Evolutionary conservation across 1,140 invertebrate genomes (phyloP), one percentile per base, ranked within the genome.

Genomic region (Lanistes nyassanus): DNA sequence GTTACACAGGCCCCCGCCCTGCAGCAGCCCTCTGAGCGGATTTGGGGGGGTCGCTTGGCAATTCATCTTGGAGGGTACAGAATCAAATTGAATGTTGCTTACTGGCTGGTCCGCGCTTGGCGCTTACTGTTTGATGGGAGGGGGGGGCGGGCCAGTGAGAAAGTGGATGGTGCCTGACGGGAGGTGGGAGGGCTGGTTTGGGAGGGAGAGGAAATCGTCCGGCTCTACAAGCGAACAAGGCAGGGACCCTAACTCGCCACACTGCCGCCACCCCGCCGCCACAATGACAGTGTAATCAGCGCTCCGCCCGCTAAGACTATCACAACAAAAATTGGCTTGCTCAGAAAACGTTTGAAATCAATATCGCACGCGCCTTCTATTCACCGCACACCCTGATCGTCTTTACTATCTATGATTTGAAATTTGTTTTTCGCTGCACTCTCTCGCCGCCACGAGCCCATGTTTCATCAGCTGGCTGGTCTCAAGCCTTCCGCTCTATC

Each of bases 361-460:
- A 60, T 60, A 60, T 26, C 23, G 29, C 11, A 7, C 56, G 29
- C 29, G 29, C 56, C 23, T n/a, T 31, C 56, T 23, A n/a, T 31
- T 60, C 56, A 60, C 7, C 29, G 13, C 13, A 9, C 23, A 9
- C 56, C 29, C 13, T 23, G 13, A 26, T 16, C 56, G 7, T 60
- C 56, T 60, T 60, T 31, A 31, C 56, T 60, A 60, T 60, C 56
- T 60, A 60, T 60, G 56, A 60, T 60, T 60, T 60, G 29, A 60
- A 60, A 60, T 31, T 60, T 60, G 56, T 31, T 31, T 23, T 47
- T 47, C 19, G 9, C 42, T 47, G 42, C 42, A 47, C 42, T 47
- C 42, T 9, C 42, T 47, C 42, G 42, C 42, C 42, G 42, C 42
- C 42, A 47, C 42, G n/a, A 47, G 42, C 19, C 42, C 42, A 47